Evolutionary conservation across 2,888 invertebrate species (phyloP).

Genomic region (Lasioglossum villosulum): DNA sequence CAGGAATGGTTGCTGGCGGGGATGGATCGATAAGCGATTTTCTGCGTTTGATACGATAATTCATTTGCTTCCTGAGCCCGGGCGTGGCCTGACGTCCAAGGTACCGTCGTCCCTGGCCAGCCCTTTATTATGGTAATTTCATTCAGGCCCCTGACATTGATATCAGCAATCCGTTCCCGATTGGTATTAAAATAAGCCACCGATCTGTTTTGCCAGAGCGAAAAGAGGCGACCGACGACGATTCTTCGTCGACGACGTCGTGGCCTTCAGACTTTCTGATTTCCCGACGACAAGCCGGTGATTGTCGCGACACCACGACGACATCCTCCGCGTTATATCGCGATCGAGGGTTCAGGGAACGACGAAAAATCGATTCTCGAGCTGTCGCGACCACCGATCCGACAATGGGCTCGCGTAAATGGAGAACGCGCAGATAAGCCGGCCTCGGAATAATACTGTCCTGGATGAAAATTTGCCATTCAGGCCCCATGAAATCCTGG

Average conservation of each 20-base stretch:
- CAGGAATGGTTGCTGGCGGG: conserved; percentile 11
- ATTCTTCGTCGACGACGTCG: conserved; percentile 16
- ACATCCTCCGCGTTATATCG: conserved; percentile 22
- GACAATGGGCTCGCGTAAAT: conserved; percentile 25
- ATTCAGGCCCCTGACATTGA: conserved; percentile 75
- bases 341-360: conserved; percentile 31
- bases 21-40: conserved; percentile 63
- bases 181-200: conserved; percentile 78
- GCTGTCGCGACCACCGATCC: conserved; percentile 41
- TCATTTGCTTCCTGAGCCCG: conserved; percentile 59
- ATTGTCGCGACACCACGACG: conserved; percentile 42
- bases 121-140: conserved; percentile 82
- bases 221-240: conserved; percentile 41
- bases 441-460: not conserved
- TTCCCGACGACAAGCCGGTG: conserved; percentile 21
- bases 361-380: conserved; percentile 34
- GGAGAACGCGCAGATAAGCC: not conserved
- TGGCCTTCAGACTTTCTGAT: not conserved
- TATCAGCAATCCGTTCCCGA: conserved; percentile 79
- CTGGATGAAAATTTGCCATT: not conserved
- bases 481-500: too few species aligned
- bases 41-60: conserved; percentile 68
- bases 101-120: conserved; percentile 51
- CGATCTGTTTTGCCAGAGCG: conserved; percentile 60
- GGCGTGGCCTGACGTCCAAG: conserved; percentile 47